Base-by-base conservation (phyloP, 1,140 invertebrate species). In the Thaumatotibia leucotreta region DNA sequence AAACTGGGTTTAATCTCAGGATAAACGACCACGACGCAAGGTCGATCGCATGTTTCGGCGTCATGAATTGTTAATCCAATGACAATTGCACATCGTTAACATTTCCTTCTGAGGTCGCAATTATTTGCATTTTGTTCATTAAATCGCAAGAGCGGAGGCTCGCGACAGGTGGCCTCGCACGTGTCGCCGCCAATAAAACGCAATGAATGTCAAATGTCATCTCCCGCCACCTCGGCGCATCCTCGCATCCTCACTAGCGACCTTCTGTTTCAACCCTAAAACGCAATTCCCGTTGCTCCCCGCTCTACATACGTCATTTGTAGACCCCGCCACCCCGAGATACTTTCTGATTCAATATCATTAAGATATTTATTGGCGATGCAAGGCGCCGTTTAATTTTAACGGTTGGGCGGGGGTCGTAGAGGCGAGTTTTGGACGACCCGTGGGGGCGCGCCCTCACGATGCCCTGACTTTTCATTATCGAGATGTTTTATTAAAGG, bases 401-500 rank as follows among this genome's bases (percentile, higher is more conserved):
- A 76, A 77, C 69, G 63, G 68, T 71, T 87, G 64, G 66, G 74
- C 64, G 66, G 54, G 64, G 72, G 70, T 78, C 70, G 77, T 82
- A 88, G 80, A 81, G 77, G 68, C 77, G 79, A 83, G 68, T 81
- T 85, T 90, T 68, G 76, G 69, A 14, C 64, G 75, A 61, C 61
- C n/a, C 24, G 24, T 54, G 27, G 22, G 20, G 32, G 54, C 61
- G 54, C 84, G 77, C 83, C 83, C 86, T 86, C 76, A 73, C 83
- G 84, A 89, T 84, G 83, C 83, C 76, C 88, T 90, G 88, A 91
- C 88, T 91, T 91, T 91, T 91, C 88, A 91, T 91, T 91, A 91
- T 91, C 88, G 86, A 91, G 86, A 91, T 91, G 88, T 91, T 91
- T 91, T 91, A 91, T 91, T 91, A 87, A 90, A 86, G 88, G 64